Evolutionary conservation across 1,140 invertebrate genomes (phyloP), one percentile per base, ranked within the genome.

Genomic region (Drosophila orena): DNA sequence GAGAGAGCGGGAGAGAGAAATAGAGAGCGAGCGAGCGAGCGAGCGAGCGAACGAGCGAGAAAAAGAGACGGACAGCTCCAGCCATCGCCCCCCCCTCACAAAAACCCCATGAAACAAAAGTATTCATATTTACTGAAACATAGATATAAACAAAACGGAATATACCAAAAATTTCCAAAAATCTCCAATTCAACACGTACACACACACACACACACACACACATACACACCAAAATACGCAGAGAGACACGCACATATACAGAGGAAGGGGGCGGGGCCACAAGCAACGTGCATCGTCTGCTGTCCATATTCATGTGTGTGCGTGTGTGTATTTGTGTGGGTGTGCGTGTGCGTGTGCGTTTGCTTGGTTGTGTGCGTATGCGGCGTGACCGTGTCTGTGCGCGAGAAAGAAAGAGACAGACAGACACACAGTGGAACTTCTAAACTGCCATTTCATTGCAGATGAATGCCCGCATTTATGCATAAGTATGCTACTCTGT

Each of bases 281-380:
- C 79, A 80, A 77, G 81, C 77, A 85, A 79, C 65, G 78, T 80
- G 78, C 77, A 80, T 49, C 65, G 53, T 57, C 50, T 75, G 61
- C 49, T 77, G 42, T 58, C 27, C 59, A 37, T 30, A 47, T 43
- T 46, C 47, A 54, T 34, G 22, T 35, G 49, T 58, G 61, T 46
- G n/a, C n/a, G 55, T 42, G 24, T 58, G 44, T 60, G 55, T 17
- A 2, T 5, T 35, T 35, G 34, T 35, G 34, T 35, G 34, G 2
- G 34, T 35, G 34, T 35, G 34, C 11, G 34, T 0, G 35, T 37
- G 35, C 53, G 37, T 40, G 68, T 53, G 49, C 60, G 58, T 30
- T 30, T 30, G 30, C 30, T 30, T 30, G 30, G 30, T 30, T 30
- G 30, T 30, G 30, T 30, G 30, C 30, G 30, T 56, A 55, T 75